Base-by-base conservation (phyloP, 2,113 vertebrate genomes). In the Egretta garzetta region DNA sequence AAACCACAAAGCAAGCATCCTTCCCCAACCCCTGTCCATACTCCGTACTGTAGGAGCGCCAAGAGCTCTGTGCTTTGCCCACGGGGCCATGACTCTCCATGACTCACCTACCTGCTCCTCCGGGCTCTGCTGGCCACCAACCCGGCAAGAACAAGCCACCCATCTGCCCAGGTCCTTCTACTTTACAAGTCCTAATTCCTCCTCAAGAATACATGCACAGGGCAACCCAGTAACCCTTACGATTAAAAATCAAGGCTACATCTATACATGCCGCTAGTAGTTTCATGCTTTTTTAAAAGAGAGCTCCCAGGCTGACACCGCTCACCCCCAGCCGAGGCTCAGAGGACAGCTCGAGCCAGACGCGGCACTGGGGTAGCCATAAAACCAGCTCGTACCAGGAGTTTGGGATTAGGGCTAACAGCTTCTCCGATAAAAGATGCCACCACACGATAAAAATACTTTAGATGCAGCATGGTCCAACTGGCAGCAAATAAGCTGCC, bases 81-180 rank as follows among this genome's bases (percentile, higher is more conserved):
- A 4, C 0, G 0, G 4, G 47, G 37, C 67, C 11, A 0, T 0
- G 8, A 52, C 41, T 9, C 58, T 24, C 15, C 13, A 4, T 2
- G 32, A 52, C 35, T 47, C 75, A 27, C 3, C 21, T 14, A 26
- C 6, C 30, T 37, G 15, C 53, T 80, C 20, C 49, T 77, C 37
- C 50, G 0, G 0, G 35, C 58, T 11, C 52, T 47, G 41, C 35
- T 14, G 67, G 68, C 45, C 72, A 47, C 72, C 55, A 32, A 12
- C 39, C 77, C 26, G 55, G 62, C 39, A 62, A 77, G 30, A 56
- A 55, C 19, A 17, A 49, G 63, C 47, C 45, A 59, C 37, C 9
- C 39, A 53, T 12, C 62, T 28, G 16, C 33, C 18, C 45, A 52
- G 12, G 23, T 45, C 70, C 32, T 81, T 32, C 70, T 45, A 45